These are phyloP conservation scores for Phenganax subtilis DNA, from an alignment of 92 coral and sea anemone genomes.

Conservation along the genomic window DNA sequence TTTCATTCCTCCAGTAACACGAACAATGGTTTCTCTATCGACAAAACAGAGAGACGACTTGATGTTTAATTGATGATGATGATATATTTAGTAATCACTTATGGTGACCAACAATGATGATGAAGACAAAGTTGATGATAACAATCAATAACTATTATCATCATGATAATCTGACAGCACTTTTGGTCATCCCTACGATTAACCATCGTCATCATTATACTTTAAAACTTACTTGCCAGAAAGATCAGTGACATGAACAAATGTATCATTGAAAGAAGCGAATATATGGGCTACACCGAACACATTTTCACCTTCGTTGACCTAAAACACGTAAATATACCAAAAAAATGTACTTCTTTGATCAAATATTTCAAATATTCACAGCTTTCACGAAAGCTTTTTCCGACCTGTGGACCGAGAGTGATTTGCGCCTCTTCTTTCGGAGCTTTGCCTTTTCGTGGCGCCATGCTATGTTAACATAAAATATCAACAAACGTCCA, in stretches of 20 bases:
- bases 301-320: constrained; percentile 87
- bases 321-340: constrained; percentile 45
- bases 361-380: background rate
- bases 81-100: background rate
- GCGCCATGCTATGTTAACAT: constrained; percentile 91
- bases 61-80: background rate
- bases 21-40: constrained; percentile 82
- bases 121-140: background rate
- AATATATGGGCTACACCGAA: constrained; percentile 98
- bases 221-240: constrained; percentile 79
- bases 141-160: background rate
- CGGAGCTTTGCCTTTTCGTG: constrained; percentile 81
- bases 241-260: constrained; percentile 95
- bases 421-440: constrained; percentile 87
- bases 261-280: constrained; percentile 97
- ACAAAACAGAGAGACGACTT: background rate
- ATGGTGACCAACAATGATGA: background rate
- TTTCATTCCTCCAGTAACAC: constrained; percentile 99
- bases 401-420: constrained; percentile 91
- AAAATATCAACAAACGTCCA: background rate
- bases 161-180: background rate
- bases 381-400: background rate
- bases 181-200: too few species aligned
- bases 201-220: background rate
- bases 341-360: background rate